Conservation (phyloP, 2,113 vertebrate species). For the Cyanoliseus patagonus region DNA sequence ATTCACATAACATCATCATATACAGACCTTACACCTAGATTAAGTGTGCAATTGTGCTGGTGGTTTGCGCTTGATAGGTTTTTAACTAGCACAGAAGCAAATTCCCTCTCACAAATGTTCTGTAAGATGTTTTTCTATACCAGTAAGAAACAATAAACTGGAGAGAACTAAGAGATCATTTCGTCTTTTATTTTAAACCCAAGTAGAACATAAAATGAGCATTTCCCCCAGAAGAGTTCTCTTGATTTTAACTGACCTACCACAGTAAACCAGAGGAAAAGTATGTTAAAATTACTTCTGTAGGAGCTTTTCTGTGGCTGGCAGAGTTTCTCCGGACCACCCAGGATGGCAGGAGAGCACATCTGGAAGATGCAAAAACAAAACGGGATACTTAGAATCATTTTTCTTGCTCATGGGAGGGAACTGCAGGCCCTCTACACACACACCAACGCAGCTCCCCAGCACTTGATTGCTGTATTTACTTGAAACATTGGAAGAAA, state of each 20-base stretch:
- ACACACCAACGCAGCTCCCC: fast-evolving
- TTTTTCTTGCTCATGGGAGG: not conserved
- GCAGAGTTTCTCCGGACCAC: not conserved
- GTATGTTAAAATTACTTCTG: not conserved
- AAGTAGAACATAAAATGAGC: not conserved
- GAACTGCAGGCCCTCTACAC: not conserved
- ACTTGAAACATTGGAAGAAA: not conserved
- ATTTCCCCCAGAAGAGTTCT: not conserved
- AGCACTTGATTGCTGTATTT: not conserved
- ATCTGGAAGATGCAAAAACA: not conserved
- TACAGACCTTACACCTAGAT: not conserved
- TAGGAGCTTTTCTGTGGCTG: not conserved
- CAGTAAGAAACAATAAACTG: not conserved
- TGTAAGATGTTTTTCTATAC: not conserved
- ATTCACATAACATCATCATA: not conserved
- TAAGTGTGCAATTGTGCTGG: not conserved
- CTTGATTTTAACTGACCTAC: not conserved
- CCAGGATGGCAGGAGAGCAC: not conserved
- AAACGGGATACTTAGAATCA: not conserved
- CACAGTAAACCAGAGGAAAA: not conserved
- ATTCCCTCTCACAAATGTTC: not conserved
- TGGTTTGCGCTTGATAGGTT: not conserved
- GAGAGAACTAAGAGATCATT: not conserved
- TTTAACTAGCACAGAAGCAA: not conserved
- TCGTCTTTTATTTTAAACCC: not conserved